Percentiles rank a stretch among this genome's conserved stretches.
These are phyloP conservation scores for Pycnonotus jocosus DNA, from an alignment of 2,113 vertebrate genomes.

Conservation along the genomic window DNA sequence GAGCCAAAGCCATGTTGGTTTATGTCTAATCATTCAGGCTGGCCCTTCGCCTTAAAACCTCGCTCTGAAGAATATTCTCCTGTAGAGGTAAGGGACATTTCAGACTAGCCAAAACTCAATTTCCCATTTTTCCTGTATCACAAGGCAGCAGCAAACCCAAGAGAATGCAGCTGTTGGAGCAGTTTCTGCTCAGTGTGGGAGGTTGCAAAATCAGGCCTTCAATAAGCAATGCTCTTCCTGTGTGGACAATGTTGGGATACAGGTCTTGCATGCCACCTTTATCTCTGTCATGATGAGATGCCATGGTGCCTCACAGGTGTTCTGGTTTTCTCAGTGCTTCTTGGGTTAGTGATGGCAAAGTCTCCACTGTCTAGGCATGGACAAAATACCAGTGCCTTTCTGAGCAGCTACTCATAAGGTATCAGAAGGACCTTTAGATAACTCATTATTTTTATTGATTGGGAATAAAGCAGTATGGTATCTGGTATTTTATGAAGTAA, in stretches of 20 bases:
- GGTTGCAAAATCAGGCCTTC: neutral
- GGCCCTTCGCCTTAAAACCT: neutral
- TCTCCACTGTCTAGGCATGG: neutral
- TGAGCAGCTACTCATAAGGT: neutral
- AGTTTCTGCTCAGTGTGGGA: neutral
- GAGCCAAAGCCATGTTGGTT: neutral
- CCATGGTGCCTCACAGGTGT: neutral
- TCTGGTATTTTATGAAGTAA: slow-evolving; percentile 16
- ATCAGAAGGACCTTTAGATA: neutral
- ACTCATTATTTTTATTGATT: slow-evolving; percentile 17
- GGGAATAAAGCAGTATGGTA: neutral
- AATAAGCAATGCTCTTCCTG: neutral
- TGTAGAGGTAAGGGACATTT: neutral
- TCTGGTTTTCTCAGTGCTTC: neutral
- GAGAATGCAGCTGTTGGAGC: neutral
- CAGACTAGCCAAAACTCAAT: neutral
- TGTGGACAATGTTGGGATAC: fast-evolving
- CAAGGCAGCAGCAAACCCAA: neutral
- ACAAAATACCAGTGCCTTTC: neutral
- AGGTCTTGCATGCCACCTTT: neutral
- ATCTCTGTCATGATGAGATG: neutral
- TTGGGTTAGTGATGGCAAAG: neutral
- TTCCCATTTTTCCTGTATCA: neutral
- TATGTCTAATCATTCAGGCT: neutral
- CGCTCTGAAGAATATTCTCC: neutral